Evolutionary conservation across 2,797 vertebrate species (phyloP), one percentile per base, ranked within the genome.

Genomic region (Anableps anableps): DNA sequence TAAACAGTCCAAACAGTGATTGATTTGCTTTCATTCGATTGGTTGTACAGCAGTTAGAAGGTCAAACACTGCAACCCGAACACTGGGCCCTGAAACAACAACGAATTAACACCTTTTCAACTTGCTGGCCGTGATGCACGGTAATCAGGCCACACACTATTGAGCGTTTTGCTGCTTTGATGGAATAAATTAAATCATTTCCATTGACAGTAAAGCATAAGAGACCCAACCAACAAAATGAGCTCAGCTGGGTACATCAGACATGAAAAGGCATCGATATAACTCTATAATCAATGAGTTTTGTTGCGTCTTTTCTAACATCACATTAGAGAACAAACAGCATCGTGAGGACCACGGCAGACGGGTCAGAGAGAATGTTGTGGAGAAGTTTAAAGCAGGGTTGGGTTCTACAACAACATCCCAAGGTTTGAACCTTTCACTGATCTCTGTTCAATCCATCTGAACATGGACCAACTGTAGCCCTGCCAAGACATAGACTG

Each of bases 141-240:
- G 70, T 75, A 71, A 71, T 75, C 62, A 72, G 79, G 75, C 36
- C 79, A 75, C 64, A 74, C 11, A 41, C 60, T 76, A 43, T 53
- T 47, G 76, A 53, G 36, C 26, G 41, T 26, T 43, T 43, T 14
- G 13, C 68, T 74, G 71, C 55, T 74, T 64, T 80, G 21, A 55
- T 68, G 10, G 13, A 23, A 72, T 43, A 7, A 31, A 77, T 36
- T 21, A 36, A 36, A 36, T 34, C 10, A 72, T 72, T 34, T 34
- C 31, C 19, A 50, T 6, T 51, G 29, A 36, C 64, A 26, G 34
- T 23, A 38, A 62, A 34, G 6, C 31, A 34, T 16, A 55, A 68
- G 36, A 41, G 36, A 43, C 5, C 4, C 0, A 43, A 26, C 21
- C 0, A 55, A 36, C 38, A 11, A 19, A 68, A 41, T 5, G 38